A percentile compares a stretch with the other conserved stretches of the same genome.
Evolutionary conservation across 2,888 invertebrate genomes (phyloP).

Genomic region (Eupithecia subfuscata): DNA sequence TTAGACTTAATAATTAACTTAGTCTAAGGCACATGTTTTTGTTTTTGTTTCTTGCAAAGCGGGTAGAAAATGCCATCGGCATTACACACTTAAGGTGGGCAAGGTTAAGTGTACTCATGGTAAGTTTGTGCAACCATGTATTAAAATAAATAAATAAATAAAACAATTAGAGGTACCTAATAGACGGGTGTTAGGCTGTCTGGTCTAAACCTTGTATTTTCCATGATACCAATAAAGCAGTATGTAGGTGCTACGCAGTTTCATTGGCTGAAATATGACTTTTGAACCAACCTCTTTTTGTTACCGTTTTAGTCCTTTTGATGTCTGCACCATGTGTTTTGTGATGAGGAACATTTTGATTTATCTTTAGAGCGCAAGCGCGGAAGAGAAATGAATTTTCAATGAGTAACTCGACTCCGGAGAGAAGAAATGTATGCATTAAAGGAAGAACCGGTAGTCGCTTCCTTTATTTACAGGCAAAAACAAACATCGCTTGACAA

Average conservation of each 20-base stretch:
- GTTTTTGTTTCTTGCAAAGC: not conserved
- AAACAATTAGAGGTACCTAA: too few species aligned
- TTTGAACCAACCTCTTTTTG: slow-evolving; percentile 41
- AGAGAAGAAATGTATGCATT: slow-evolving; percentile 9
- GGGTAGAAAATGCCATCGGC: not conserved
- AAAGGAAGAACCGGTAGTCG: not conserved
- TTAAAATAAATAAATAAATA: not conserved
- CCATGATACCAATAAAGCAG: not conserved
- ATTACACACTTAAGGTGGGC: too few species aligned
- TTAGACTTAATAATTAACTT: not conserved
- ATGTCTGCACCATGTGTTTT: slow-evolving; percentile 45
- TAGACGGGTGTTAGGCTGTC: not conserved
- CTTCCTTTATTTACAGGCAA: not conserved
- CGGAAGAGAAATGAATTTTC: slow-evolving; percentile 20
- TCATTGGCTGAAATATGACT: not conserved
- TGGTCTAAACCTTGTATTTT: not conserved
- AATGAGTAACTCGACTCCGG: slow-evolving; percentile 6
- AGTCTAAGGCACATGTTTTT: not conserved
- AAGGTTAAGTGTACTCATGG: too few species aligned
- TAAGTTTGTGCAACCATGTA: too few species aligned
- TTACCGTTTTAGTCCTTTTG: slow-evolving; percentile 48
- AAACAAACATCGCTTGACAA: not conserved
- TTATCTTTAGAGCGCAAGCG: slow-evolving; percentile 21
- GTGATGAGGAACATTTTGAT: slow-evolving; percentile 22
- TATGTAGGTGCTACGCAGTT: not conserved